phyloP scores from a whole-genome alignment of 2,113 vertebrate genomes.

The Ginglymostoma cirratum region DNA sequence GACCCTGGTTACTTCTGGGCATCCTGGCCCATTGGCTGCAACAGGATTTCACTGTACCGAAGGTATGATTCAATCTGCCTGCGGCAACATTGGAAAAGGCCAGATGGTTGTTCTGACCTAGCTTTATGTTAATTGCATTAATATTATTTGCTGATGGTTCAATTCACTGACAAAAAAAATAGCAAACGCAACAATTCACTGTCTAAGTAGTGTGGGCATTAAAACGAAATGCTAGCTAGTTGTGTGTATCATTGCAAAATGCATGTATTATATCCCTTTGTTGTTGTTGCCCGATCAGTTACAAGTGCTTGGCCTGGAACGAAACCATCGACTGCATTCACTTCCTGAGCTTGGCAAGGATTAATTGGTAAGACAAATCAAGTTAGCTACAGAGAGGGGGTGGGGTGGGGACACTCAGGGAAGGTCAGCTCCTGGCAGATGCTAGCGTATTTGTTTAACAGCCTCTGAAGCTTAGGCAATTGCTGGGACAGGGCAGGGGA shows the following conservation, averaged over 20 bases:
- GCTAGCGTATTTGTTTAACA: conserved; percentile 38
- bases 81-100: background rate
- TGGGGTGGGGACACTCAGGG: background rate
- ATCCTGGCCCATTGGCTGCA: background rate
- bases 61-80: background rate
- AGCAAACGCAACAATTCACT: background rate
- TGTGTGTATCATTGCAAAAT: background rate
- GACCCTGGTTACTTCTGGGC: background rate
- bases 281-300: background rate
- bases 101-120: background rate
- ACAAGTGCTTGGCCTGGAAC: background rate
- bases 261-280: background rate
- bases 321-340: conserved; percentile 7
- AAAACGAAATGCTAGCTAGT: background rate
- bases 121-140: background rate
- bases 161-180: background rate
- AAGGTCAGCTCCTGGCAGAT: conserved; percentile 37
- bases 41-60: background rate
- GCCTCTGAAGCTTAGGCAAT: conserved; percentile 35
- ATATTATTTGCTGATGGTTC: background rate
- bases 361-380: conserved; percentile 36
- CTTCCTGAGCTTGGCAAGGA: conserved; percentile 34
- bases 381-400: conserved; percentile 32
- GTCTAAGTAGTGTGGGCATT: background rate
- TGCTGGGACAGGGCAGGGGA: conserved; percentile 31